Conservation (phyloP, 2,888 invertebrate genomes). For the Drosophila dives region DNA sequence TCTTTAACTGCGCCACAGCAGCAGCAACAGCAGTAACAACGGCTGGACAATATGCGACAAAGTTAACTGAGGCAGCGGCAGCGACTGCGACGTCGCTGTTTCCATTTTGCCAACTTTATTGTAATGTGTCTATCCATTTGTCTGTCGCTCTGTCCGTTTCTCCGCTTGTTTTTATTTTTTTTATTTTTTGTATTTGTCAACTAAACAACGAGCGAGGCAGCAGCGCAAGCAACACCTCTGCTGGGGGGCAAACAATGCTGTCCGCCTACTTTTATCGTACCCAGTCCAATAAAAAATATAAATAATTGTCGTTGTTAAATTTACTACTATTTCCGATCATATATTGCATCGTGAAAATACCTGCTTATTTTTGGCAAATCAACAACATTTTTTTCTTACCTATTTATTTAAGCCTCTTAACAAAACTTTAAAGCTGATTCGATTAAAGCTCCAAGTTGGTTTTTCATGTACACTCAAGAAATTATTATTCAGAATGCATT, state of each 20-base stretch:
- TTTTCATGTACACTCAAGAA: not conserved
- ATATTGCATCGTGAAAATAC: not conserved
- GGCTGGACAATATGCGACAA: conserved; percentile 67
- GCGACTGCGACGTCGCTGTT: conserved; percentile 39
- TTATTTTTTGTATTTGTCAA: conserved; percentile 25
- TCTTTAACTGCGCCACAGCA: conserved; percentile 70
- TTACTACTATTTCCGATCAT: not conserved
- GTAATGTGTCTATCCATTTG: conserved; percentile 24
- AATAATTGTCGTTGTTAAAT: not conserved
- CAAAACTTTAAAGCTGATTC: not conserved
- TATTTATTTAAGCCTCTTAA: not conserved
- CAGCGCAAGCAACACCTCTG: not conserved
- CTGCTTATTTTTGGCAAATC: not conserved
- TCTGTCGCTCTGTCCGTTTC: conserved; percentile 6
- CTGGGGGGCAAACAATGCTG: conserved; percentile 29
- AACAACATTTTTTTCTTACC: not conserved
- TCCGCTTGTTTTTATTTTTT: not conserved
- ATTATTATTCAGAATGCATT: too few species aligned
- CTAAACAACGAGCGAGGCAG: conserved; percentile 8
- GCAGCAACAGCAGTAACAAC: conserved; percentile 34
- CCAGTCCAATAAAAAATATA: not conserved
- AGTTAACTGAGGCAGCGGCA: conserved; percentile 32
- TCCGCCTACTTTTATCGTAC: conserved; percentile 1
- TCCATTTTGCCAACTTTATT: conserved; percentile 51
- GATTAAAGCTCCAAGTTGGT: not conserved